phyloP scores from a whole-genome alignment of 2,888 invertebrate species.

The Syrista parreyssii region DNA sequence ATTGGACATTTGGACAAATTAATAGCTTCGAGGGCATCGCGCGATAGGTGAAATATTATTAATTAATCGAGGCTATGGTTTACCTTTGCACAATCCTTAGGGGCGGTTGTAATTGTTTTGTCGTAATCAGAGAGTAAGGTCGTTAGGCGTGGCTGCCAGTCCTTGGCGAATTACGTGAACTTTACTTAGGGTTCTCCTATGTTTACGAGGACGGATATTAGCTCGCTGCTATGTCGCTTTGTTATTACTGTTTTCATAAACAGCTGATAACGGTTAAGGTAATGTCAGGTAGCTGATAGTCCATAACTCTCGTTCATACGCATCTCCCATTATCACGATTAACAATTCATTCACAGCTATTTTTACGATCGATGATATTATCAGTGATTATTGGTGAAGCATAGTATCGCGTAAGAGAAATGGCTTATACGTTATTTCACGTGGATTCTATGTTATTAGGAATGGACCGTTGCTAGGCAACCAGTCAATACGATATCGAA shows the following conservation, averaged over 20 bases:
- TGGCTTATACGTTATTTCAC: background rate
- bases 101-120: background rate
- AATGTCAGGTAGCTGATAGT: background rate
- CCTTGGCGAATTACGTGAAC: background rate
- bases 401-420: background rate
- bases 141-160: background rate
- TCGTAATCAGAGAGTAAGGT: background rate
- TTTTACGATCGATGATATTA: background rate
- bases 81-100: background rate
- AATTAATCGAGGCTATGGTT: background rate
- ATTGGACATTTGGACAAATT: background rate
- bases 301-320: background rate
- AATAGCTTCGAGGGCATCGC: background rate
- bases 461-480: background rate
- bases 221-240: background rate
- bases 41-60: background rate
- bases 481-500: background rate
- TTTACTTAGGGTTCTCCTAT: background rate
- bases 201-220: background rate
- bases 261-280: background rate
- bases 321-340: background rate
- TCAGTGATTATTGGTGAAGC: background rate
- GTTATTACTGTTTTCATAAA: background rate
- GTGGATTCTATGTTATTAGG: background rate
- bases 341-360: background rate